phyloP scores from a whole-genome alignment of 2,113 vertebrate species.

The Cebidichthys violaceus region DNA sequence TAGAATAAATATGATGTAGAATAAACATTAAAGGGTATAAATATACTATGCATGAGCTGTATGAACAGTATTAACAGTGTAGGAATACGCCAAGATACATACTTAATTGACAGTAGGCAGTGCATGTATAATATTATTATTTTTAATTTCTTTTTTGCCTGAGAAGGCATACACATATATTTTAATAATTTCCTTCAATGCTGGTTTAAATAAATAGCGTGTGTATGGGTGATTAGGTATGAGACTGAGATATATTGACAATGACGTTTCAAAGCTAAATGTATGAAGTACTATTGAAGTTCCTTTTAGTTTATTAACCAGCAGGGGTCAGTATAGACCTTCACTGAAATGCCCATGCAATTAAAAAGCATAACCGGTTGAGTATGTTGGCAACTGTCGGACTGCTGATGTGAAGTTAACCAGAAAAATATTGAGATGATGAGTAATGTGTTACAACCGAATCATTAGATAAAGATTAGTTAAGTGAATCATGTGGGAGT shows the following conservation, averaged over 20 bases:
- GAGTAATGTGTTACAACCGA: conserved; percentile 36
- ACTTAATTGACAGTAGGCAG: neutral
- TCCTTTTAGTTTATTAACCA: conserved; percentile 18
- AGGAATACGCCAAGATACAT: neutral
- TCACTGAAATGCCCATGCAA: neutral
- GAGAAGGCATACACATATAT: too few relatives aligned
- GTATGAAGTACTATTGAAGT: neutral
- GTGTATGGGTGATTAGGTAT: neutral
- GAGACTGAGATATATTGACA: neutral
- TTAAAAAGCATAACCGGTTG: neutral
- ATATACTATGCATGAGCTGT: neutral
- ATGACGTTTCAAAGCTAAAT: neutral
- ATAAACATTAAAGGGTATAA: neutral
- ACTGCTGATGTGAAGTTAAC: conserved; percentile 25
- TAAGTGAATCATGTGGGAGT: conserved; percentile 17
- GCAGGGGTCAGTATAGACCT: conserved; percentile 55
- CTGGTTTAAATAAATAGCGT: neutral
- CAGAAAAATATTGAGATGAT: conserved; percentile 20
- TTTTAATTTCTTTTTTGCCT: too few relatives aligned
- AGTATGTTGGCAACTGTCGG: neutral
- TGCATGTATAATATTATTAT: too few relatives aligned
- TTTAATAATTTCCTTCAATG: neutral
- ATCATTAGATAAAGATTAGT: conserved; percentile 43
- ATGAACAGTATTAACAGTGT: neutral
- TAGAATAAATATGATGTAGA: neutral